Evolutionary conservation across 1,140 invertebrate species (phyloP).

Genomic region (Drosophila simulans): DNA sequence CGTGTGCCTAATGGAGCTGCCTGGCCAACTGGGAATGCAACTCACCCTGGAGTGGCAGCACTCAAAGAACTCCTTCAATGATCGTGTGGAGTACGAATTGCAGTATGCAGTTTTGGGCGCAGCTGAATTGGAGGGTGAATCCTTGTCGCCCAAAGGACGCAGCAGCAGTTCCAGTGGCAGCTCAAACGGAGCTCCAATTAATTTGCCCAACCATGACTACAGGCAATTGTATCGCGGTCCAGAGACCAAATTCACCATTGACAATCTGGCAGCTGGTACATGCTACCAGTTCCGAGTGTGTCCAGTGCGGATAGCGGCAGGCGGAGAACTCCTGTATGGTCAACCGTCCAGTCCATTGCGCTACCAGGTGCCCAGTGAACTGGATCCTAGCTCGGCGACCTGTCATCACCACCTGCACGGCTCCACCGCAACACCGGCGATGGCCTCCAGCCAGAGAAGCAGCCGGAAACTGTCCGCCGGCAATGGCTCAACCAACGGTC

Average conservation of each 20-base stretch:
- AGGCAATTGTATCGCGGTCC: constrained; percentile 89
- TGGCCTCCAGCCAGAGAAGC: constrained; percentile 49
- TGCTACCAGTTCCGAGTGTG: constrained; percentile 91
- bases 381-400: constrained; percentile 49
- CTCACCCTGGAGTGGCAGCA: constrained; percentile 86
- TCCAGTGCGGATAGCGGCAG: constrained; percentile 87
- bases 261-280: constrained; percentile 88
- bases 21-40: constrained; percentile 68
- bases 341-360: constrained; percentile 88
- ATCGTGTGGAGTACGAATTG: constrained; percentile 80
- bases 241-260: constrained; percentile 88
- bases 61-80: constrained; percentile 81
- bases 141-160: constrained; percentile 53
- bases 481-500: constrained; percentile 37
- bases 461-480: constrained; percentile 63
- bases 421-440: constrained; percentile 13
- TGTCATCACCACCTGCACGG: constrained; percentile 56
- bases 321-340: constrained; percentile 87
- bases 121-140: constrained; percentile 32
- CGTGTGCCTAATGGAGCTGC: constrained; percentile 59
- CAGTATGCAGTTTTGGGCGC: constrained; percentile 64
- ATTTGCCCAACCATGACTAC: constrained; percentile 70
- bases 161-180: constrained; percentile 49
- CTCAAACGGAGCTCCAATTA: constrained; percentile 34
- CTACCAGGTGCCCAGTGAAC: constrained; percentile 74